Evolutionary conservation across 2,888 invertebrate genomes (phyloP), one percentile per base, ranked within the genome.

Genomic region (Tenthredo scrophulariae): DNA sequence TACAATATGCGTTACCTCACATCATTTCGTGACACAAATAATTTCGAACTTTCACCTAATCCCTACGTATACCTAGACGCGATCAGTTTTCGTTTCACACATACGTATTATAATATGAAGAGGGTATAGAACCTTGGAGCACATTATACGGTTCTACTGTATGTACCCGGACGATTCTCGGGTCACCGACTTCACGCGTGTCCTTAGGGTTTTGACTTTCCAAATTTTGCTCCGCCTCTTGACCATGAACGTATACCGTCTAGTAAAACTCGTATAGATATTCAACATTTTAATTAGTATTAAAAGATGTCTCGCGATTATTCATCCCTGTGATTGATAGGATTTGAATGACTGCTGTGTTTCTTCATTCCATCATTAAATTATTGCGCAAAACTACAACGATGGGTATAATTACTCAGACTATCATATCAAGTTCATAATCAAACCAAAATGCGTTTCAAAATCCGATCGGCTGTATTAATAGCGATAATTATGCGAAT

Each of bases 181-280:
- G 84, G 84, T 84, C 84, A 84, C 84, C 84, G 84, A 84, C 84
- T 65, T 84, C 40, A 84, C 54, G 29, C 40, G 58, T 74, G 84
- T 75, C 84, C 84, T 58, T 62, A 84, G 62, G 80, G 58, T 84
- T 74, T 74, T 84, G 84, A 84, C 84, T 84, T 84, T 84, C 84
- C 50, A 84, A 84, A 74, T 74, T 72, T 74, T 40, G 74, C 84
- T 74, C 84, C 84, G 84, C 84, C 84, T 50, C 84, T 75, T 43
- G 84, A 65, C 84, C 84, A 54, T 84, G 84, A 84, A 54, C 74
- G 40, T 33, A 54, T 54, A 15, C 46, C 54, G 29, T 46, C 40
- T 80, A 33, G 67, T 67, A 67, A n/a, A 62, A 62, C 80, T 80
- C 40, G n/a, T 62, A n/a, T 33, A 62, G 37, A 33, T 40, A 80